Evolutionary conservation across 2,888 invertebrate genomes (phyloP).

Genomic region (Lasius platythorax): DNA sequence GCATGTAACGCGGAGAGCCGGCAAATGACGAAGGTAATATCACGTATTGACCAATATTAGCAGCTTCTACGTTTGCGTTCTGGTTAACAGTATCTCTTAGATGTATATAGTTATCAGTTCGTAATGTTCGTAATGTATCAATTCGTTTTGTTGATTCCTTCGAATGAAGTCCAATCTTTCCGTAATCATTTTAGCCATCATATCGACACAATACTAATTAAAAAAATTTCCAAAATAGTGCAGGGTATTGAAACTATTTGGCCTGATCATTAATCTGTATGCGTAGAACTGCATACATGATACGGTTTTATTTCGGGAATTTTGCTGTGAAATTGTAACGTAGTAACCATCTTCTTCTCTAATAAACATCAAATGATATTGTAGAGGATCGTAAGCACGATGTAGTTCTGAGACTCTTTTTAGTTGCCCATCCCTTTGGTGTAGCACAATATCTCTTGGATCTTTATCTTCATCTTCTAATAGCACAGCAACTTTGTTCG

Average conservation of each 20-base stretch:
- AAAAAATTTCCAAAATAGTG: too few species aligned
- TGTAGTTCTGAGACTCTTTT: too few species aligned
- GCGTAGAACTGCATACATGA: too few species aligned
- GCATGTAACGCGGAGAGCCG: background rate
- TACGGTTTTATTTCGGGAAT: too few species aligned
- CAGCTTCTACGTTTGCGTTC: background rate
- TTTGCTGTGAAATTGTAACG: too few species aligned
- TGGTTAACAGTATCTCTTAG: background rate
- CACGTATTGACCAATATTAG: background rate
- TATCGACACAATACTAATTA: background rate
- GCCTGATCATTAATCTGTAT: too few species aligned
- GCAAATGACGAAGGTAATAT: background rate
- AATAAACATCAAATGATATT: too few species aligned
- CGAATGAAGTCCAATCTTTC: background rate
- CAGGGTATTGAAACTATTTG: too few species aligned
- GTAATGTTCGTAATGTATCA: too few species aligned
- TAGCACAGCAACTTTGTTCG: constrained; percentile 23
- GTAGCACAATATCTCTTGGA: background rate
- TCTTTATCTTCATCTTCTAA: constrained; percentile 8
- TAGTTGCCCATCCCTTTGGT: too few species aligned
- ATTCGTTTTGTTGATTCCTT: background rate
- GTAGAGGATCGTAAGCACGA: too few species aligned
- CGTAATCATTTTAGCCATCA: background rate
- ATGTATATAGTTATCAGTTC: background rate
- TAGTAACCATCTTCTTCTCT: too few species aligned